Evolutionary conservation across 2,797 vertebrate genomes (phyloP).

Genomic region (Tenualosa thibaudeaui): DNA sequence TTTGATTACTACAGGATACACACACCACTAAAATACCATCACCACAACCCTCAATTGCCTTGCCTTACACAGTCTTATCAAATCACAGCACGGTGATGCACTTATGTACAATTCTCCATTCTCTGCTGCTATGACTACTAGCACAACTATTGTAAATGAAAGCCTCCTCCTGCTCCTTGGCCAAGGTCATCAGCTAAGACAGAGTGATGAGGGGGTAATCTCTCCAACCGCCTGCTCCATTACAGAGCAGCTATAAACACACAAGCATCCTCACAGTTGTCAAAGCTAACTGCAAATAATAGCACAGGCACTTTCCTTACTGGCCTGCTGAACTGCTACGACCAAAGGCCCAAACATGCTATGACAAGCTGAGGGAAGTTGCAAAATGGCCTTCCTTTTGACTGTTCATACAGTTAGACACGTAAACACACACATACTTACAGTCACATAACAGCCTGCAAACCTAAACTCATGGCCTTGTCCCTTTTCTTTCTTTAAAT

Average conservation of each 20-base stretch:
- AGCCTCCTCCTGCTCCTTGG: neutral
- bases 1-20: neutral
- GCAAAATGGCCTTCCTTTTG: too few species aligned
- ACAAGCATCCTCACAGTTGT: slow-evolving; percentile 56
- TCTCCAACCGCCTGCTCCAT: slow-evolving; percentile 59
- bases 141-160: neutral
- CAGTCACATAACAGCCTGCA: neutral
- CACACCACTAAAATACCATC: neutral
- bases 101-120: neutral
- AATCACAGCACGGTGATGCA: neutral
- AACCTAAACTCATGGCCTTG: too few species aligned
- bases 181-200: slow-evolving; percentile 60
- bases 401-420: neutral
- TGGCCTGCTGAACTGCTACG: neutral
- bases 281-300: slow-evolving; percentile 50
- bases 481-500: too few species aligned
- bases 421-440: neutral
- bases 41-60: neutral
- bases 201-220: slow-evolving; percentile 71
- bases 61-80: neutral
- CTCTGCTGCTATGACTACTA: neutral
- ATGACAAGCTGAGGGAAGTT: too few species aligned
- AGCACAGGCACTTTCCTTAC: slow-evolving; percentile 43
- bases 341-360: neutral
- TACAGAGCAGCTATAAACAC: slow-evolving; percentile 58